These are phyloP conservation scores for Esox niger DNA, from an alignment of 2,113 vertebrate genomes.

Conservation along the genomic window DNA sequence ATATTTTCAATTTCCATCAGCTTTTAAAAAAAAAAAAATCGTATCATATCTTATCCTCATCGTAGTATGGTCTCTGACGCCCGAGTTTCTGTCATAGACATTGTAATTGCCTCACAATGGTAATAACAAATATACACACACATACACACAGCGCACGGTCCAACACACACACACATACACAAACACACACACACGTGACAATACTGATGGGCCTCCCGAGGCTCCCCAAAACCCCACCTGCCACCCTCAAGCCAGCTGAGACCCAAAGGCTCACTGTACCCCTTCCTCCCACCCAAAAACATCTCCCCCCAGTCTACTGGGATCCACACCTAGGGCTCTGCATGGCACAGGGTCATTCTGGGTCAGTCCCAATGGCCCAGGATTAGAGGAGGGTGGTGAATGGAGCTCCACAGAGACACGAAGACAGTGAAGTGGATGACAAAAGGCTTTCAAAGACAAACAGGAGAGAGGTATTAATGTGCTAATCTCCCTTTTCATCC, in stretches of 20 bases:
- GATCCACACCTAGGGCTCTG: conserved; percentile 64
- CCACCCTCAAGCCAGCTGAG: conserved; percentile 71
- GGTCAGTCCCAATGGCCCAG: conserved; percentile 21
- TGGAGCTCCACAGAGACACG: not conserved
- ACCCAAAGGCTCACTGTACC: conserved; percentile 51
- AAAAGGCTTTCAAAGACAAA: conserved; percentile 59
- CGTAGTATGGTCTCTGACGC: not conserved
- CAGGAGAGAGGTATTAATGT: conserved; percentile 45
- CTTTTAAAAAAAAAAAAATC: too few relatives aligned
- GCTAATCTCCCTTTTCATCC: conserved; percentile 53
- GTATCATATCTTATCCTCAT: too few relatives aligned
- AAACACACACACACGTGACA: conserved; percentile 52
- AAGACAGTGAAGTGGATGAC: conserved; percentile 46
- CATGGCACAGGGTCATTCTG: conserved; percentile 21
- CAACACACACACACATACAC: conserved; percentile 32
- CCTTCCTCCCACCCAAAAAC: conserved; percentile 14
- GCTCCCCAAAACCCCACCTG: conserved; percentile 71
- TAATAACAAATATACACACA: conserved; percentile 42
- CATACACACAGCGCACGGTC: conserved; percentile 52
- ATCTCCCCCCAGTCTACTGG: conserved; percentile 21
- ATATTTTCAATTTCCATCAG: too few relatives aligned
- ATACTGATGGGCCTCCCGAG: conserved; percentile 68
- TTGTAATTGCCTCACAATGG: conserved; percentile 60
- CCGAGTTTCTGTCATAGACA: conserved; percentile 25
- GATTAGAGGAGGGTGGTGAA: conserved; percentile 21